Percentiles rank a stretch among this genome's conserved stretches.
Conservation (phyloP, 2,113 vertebrate genomes). For the Ariopsis seemanni region DNA sequence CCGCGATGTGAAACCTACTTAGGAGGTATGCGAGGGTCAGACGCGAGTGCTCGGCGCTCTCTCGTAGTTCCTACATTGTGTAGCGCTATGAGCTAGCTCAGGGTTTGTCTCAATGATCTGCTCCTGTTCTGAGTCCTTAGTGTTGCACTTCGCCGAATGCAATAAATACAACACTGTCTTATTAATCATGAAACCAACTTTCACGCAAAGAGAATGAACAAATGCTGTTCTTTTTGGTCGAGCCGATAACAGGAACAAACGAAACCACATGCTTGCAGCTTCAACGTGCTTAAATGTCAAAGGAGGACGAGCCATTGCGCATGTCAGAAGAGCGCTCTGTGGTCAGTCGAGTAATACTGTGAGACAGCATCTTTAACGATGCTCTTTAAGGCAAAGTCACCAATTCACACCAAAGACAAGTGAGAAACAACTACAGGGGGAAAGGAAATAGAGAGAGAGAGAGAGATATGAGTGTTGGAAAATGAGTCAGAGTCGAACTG, state of each 20-base stretch:
- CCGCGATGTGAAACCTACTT: background rate
- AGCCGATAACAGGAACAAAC: background rate
- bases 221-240: background rate
- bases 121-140: background rate
- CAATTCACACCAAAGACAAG: background rate
- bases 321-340: constrained; percentile 10
- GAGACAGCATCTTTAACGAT: background rate
- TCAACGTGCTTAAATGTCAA: background rate
- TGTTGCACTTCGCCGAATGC: background rate
- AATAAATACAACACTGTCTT: background rate
- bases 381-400: background rate
- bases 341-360: constrained; percentile 2
- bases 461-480: background rate
- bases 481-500: constrained; percentile 1
- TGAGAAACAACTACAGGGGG: background rate
- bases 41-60: background rate
- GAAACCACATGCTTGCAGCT: background rate
- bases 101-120: background rate
- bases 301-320: background rate
- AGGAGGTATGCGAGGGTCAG: background rate
- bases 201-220: background rate
- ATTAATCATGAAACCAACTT: background rate
- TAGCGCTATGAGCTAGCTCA: background rate
- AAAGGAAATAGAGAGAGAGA: background rate
- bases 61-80: background rate